A percentile compares a stretch with the other conserved stretches of the same genome.
Evolutionary conservation across 2,888 invertebrate species (phyloP).

Genomic region (Ectemnius continuus): DNA sequence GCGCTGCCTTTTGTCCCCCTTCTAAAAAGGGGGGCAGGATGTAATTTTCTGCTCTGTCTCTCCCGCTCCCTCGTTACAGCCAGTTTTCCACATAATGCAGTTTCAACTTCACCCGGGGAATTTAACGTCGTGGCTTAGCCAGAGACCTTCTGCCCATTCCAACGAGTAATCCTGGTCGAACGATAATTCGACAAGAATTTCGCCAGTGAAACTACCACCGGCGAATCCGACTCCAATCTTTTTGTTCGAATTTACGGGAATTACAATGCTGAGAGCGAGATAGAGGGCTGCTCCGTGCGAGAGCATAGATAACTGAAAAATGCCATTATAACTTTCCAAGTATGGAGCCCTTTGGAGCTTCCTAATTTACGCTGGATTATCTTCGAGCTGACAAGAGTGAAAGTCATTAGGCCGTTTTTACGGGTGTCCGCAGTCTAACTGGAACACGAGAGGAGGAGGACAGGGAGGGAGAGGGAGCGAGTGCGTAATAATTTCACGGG

Average conservation of each 20-base stretch:
- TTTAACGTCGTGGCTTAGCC: not conserved
- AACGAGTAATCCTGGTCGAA: slow-evolving; percentile 1
- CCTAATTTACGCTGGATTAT: no score
- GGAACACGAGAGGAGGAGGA: no score
- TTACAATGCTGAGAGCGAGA: no score
- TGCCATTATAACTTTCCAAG: no score
- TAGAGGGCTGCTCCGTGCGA: no score
- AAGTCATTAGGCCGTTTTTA: no score
- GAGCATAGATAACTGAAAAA: no score
- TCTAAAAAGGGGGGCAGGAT: not conserved
- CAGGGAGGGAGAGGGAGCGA: not conserved
- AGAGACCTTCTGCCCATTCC: not conserved
- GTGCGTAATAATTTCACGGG: slow-evolving; percentile 22
- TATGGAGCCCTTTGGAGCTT: no score
- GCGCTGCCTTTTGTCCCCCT: not conserved
- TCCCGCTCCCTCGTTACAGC: not conserved
- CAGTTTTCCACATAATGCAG: slow-evolving; percentile 6
- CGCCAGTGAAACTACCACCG: not conserved
- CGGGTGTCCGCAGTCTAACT: no score
- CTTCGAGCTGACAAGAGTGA: no score
- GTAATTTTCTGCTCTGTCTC: not conserved
- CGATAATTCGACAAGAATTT: slow-evolving; percentile 9
- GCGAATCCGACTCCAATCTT: not conserved
- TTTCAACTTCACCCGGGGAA: slow-evolving; percentile 1
- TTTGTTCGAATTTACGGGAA: no score